These are phyloP conservation scores for Diorhabda elongata DNA, from an alignment of 1,140 invertebrate species.

Conservation along the genomic window DNA sequence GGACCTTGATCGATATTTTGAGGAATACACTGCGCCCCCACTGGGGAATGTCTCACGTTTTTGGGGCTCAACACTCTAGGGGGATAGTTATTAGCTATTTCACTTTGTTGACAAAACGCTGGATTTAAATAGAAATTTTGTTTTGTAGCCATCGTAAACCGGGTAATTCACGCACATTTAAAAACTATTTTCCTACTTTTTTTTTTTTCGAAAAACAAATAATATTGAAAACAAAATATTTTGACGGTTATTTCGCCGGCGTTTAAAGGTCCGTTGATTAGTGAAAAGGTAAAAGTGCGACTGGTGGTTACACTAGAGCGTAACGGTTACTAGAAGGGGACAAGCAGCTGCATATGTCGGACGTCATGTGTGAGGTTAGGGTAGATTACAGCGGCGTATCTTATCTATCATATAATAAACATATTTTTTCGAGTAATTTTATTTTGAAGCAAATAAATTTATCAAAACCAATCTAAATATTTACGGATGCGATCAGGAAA, in stretches of 20 bases:
- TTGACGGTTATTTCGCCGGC: conserved; percentile 6
- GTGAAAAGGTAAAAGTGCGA: conserved; percentile 28
- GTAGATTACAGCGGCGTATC: conserved; percentile 42
- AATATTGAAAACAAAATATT: neutral
- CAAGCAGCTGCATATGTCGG: conserved; percentile 43
- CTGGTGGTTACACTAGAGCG: conserved; percentile 37
- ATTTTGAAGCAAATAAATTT: too few relatives aligned
- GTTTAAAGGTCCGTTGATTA: conserved; percentile 25
- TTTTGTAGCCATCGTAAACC: conserved; percentile 30
- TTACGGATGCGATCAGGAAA: too few relatives aligned
- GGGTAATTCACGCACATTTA: neutral
- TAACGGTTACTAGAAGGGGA: conserved; percentile 37
- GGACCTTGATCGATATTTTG: conserved; percentile 29
- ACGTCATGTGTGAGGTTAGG: conserved; percentile 41
- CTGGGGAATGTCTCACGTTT: conserved; percentile 42
- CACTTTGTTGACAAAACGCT: conserved; percentile 71
- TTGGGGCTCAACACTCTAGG: conserved; percentile 42
- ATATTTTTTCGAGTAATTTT: too few relatives aligned
- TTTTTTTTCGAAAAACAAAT: neutral
- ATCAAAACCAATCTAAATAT: too few relatives aligned
- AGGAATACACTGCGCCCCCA: conserved; percentile 33
- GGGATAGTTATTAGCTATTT: conserved; percentile 53
- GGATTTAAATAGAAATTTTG: conserved; percentile 64
- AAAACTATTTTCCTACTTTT: conserved; percentile 2
- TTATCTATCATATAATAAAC: neutral